Evolutionary conservation across 2,113 vertebrate genomes (phyloP), one percentile per base, ranked within the genome.

Genomic region (Chloebia gouldiae): DNA sequence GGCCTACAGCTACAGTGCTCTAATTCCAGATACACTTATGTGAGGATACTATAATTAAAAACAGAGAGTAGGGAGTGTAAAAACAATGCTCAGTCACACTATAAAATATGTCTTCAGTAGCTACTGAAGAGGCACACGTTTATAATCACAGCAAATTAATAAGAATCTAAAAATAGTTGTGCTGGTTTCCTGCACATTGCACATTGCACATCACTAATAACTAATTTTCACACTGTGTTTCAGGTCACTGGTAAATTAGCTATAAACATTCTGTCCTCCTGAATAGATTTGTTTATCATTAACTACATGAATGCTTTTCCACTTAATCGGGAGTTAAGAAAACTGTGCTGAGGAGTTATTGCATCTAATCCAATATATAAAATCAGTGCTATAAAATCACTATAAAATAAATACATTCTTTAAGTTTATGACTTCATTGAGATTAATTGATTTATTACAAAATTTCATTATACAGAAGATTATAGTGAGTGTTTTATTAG

Each of bases 161-260:
- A 86, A 56, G 54, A 77, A 73, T 40, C 82, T 93, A 95, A 95
- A 96, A 90, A 95, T 93, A 96, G 64, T 73, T 77, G 13, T 64
- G 39, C 68, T 95, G 70, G 39, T 92, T 96, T 96, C 90, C 95
- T 90, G 76, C 78, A 47, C 42, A 28, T 50, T 77, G 31, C 15
- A 0, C 49, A 30, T 37, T 73, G 39, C 51, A 71, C 23, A 81
- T 70, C 56, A 49, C 59, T 81, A 71, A 88, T 63, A 83, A 73
- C 90, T 81, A 90, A 81, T 75, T 86, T 94, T 81, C 79, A 92
- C 88, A 88, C 81, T 90, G 56, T 92, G 49, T 86, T 88, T 64
- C 72, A 92, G 90, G 88, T 96, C 94, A 94, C 60, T 78, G 86
- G 92, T 88, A 95, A 97, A 93, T 92, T 86, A 96, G 68, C 51